phyloP scores from a whole-genome alignment of 2,113 vertebrate genomes.

The Plestiodon gilberti region DNA sequence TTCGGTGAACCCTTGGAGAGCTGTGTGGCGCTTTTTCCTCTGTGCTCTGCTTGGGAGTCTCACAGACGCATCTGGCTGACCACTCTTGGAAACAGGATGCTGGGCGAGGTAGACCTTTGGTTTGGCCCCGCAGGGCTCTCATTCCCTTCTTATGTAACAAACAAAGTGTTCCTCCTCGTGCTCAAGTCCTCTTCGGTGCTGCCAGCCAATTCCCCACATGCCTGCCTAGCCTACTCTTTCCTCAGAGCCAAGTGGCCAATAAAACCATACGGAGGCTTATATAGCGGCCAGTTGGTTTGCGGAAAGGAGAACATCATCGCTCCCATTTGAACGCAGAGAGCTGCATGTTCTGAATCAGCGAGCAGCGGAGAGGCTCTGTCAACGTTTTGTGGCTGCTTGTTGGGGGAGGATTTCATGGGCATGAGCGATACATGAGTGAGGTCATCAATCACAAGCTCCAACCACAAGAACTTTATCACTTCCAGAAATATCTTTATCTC shows the following conservation, averaged over 20 bases:
- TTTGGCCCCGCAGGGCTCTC: too few relatives aligned
- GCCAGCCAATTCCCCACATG: background rate
- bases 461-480: background rate
- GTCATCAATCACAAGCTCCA: background rate
- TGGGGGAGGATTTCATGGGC: background rate
- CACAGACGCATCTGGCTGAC: too few relatives aligned
- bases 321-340: background rate
- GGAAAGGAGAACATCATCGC: constrained; percentile 17
- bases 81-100: too few relatives aligned
- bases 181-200: background rate
- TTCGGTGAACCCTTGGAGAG: too few relatives aligned
- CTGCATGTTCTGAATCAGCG: background rate
- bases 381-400: constrained; percentile 44
- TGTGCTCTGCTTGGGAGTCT: too few relatives aligned
- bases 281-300: background rate
- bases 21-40: too few relatives aligned
- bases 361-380: constrained; percentile 33
- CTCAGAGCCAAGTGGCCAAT: background rate
- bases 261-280: background rate
- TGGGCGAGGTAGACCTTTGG: too few relatives aligned
- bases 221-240: background rate
- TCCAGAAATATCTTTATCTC: background rate
- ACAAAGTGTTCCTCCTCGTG: background rate
- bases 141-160: background rate
- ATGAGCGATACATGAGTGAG: background rate